Conservation (phyloP, 2,113 vertebrate species). For the Axis porcinus region DNA sequence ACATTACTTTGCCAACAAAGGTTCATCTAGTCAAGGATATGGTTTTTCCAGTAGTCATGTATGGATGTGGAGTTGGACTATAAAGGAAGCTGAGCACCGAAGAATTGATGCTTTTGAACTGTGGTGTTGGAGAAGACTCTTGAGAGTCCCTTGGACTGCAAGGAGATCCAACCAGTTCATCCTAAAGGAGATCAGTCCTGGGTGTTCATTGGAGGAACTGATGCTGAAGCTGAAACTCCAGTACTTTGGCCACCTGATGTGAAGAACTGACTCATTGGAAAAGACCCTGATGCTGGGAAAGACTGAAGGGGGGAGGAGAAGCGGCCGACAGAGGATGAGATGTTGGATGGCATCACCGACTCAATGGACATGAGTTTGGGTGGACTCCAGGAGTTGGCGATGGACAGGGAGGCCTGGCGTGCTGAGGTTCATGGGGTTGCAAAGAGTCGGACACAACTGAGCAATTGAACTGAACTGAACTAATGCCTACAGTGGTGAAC, state of each 20-base stretch:
- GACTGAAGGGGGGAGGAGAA: not conserved
- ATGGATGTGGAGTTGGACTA: not conserved
- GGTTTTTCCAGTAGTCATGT: not conserved
- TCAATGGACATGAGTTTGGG: not conserved
- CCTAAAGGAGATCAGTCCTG: not conserved
- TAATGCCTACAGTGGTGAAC: slow-evolving; percentile 58
- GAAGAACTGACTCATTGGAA: not conserved
- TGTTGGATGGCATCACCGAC: not conserved
- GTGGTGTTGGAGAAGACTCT: not conserved
- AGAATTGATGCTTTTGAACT: not conserved
- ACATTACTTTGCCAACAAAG: not conserved
- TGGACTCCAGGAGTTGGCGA: not conserved
- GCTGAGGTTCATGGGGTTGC: rapidly evolving
- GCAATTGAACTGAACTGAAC: not conserved
- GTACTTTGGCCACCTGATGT: not conserved
- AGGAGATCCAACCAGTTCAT: not conserved
- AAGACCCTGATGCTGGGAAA: not conserved
- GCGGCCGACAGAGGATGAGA: not conserved
- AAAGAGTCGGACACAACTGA: not conserved
- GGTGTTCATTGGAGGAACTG: not conserved
- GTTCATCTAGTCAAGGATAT: not conserved
- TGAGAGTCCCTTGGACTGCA: not conserved
- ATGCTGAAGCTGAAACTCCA: not conserved
- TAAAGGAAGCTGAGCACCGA: not conserved
- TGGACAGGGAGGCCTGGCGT: not conserved